Base-by-base conservation (phyloP, 2,113 vertebrate species). In the Petromus typicus region DNA sequence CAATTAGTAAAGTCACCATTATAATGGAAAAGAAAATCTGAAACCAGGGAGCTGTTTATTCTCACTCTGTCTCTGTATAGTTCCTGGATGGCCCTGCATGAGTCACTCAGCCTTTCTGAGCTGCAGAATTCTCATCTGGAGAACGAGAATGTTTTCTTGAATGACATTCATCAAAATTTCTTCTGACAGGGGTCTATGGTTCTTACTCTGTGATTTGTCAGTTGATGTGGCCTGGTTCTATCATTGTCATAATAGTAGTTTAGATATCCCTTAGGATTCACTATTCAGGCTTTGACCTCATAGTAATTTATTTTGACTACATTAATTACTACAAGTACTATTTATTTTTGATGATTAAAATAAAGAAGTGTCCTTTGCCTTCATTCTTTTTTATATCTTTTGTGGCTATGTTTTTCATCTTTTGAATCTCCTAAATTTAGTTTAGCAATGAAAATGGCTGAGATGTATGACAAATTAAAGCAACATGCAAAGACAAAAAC, bases 291-390 rank as follows among this genome's bases (percentile, higher is more conserved):
- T 86, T 79, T 96, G 86, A 92, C 32, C 25, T 43, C 30, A 59
- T 27, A 54, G 25, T 91, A 86, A 86, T 95, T 94, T 86, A 79
- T 90, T 88, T 90, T 91, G 64, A 89, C 75, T 71, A 0, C 23
- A 40, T 37, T 89, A 66, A 91, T 93, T 91, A 89, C 10, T 73
- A 0, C 51, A 78, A 69, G 61, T 92, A 27, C 18, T 37, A 69
- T 63, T 95, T 40, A 61, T 86, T 89, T 82, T 92, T 84, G 22
- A 80, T 76, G 67, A 79, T 71, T 83, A 64, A 93, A 37, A 91
- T 43, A 67, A 89, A 82, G 37, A 27, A 75, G 43, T 3, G 10
- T 87, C 30, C 6, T 92, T 80, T 93, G 69, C 14, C 10, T 86
- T n/a, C 4, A 37, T 89, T 83, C 84, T 93, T 10, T n/a, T 73